phyloP scores from a whole-genome alignment of 2,797 vertebrate genomes.

The Trachops cirrhosus region DNA sequence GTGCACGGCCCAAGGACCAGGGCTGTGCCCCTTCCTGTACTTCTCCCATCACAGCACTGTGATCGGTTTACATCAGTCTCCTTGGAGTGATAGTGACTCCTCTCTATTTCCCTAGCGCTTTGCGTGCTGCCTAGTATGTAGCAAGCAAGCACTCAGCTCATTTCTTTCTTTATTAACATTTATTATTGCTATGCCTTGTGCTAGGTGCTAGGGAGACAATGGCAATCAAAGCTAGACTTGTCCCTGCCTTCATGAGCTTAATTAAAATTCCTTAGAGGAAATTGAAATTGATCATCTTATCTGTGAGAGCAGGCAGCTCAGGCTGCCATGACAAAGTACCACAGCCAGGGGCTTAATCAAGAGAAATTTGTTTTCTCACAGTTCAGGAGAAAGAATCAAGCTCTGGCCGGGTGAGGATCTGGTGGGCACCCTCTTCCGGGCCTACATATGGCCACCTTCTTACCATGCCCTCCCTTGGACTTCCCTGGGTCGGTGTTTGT shows the following conservation, averaged over 20 bases:
- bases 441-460: neutral
- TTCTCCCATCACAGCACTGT: neutral
- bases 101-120: neutral
- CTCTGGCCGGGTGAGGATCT: neutral
- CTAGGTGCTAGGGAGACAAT: neutral
- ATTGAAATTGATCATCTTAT: neutral
- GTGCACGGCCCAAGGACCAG: too few relatives aligned
- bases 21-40: neutral
- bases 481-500: neutral
- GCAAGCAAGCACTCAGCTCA: too few relatives aligned
- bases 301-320: neutral
- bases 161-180: neutral
- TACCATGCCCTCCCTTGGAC: neutral
- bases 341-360: neutral
- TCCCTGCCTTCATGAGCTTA: neutral
- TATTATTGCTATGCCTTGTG: neutral
- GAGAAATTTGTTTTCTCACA: neutral
- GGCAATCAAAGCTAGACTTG: neutral
- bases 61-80: neutral
- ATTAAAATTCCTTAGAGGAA: neutral
- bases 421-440: neutral
- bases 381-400: neutral
- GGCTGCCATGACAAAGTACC: neutral
- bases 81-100: neutral
- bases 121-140: neutral